These are phyloP conservation scores for Urechis unicinctus DNA, from an alignment of 2,888 invertebrate genomes.

Conservation along the genomic window DNA sequence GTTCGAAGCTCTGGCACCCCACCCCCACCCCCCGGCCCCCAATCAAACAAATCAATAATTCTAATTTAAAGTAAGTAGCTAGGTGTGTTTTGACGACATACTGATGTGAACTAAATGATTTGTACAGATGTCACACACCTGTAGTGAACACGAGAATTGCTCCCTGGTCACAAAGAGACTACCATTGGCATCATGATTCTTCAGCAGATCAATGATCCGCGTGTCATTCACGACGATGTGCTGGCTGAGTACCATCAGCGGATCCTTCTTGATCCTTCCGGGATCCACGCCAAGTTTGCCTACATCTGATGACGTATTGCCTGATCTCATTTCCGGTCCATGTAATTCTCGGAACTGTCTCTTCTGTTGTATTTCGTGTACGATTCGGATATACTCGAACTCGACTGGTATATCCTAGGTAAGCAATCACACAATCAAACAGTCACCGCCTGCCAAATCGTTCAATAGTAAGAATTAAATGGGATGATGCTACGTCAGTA, in stretches of 20 bases:
- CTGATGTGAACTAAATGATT: too few relatives aligned
- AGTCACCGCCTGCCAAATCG: neutral
- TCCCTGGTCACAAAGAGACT: conserved; percentile 31
- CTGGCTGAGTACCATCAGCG: conserved; percentile 20
- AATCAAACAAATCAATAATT: too few relatives aligned
- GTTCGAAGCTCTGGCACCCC: too few relatives aligned
- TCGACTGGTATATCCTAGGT: conserved; percentile 46
- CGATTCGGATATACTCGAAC: conserved; percentile 41
- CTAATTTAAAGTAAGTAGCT: too few relatives aligned
- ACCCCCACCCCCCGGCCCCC: too few relatives aligned
- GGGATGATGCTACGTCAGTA: neutral
- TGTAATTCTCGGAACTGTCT: conserved; percentile 29
- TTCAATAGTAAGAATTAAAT: too few relatives aligned
- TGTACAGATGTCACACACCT: too few relatives aligned
- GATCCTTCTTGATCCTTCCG: neutral
- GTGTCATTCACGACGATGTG: conserved; percentile 45
- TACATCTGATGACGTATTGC: conserved; percentile 44
- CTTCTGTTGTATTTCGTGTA: conserved; percentile 38
- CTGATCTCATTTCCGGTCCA: conserved; percentile 41
- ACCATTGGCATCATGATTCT: conserved; percentile 33
- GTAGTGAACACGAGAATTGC: conserved; percentile 36
- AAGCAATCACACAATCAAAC: neutral
- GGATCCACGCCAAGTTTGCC: conserved; percentile 42
- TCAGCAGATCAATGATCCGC: conserved; percentile 37
- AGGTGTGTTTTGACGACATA: too few relatives aligned